Evolutionary conservation across 2,113 vertebrate species (phyloP).

Genomic region (Lamprologus sp.): DNA sequence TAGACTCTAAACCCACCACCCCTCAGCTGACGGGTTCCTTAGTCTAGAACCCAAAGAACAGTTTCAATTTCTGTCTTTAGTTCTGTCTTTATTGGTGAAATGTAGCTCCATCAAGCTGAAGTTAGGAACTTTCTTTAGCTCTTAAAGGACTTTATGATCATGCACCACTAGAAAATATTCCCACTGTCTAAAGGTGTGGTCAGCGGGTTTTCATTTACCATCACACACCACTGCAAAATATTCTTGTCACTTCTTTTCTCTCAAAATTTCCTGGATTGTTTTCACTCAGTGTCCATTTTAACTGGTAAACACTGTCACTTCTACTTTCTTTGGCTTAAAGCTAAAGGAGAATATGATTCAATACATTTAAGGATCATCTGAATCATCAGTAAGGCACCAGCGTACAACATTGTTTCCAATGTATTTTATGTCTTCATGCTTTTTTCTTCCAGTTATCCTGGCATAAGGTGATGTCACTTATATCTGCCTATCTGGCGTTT

Average conservation of each 20-base stretch:
- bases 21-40: accelerated
- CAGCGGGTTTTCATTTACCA: background rate
- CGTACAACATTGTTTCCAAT: background rate
- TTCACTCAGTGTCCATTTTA: background rate
- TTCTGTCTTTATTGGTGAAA: background rate
- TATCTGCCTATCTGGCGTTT: background rate
- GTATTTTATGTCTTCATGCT: background rate
- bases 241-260: background rate
- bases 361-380: background rate
- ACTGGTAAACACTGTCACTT: background rate
- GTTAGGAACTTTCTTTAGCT: background rate
- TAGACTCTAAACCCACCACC: background rate
- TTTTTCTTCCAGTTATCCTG: background rate
- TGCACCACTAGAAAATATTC: background rate
- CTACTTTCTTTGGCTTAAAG: background rate
- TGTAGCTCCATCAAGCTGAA: background rate
- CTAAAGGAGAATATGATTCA: background rate
- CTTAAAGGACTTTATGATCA: background rate
- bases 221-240: background rate
- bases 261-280: background rate
- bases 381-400: background rate
- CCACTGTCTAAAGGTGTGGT: background rate
- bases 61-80: background rate
- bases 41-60: background rate
- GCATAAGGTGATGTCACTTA: background rate